Conservation (phyloP, 1,140 invertebrate species). For the Heliconius congener region DNA sequence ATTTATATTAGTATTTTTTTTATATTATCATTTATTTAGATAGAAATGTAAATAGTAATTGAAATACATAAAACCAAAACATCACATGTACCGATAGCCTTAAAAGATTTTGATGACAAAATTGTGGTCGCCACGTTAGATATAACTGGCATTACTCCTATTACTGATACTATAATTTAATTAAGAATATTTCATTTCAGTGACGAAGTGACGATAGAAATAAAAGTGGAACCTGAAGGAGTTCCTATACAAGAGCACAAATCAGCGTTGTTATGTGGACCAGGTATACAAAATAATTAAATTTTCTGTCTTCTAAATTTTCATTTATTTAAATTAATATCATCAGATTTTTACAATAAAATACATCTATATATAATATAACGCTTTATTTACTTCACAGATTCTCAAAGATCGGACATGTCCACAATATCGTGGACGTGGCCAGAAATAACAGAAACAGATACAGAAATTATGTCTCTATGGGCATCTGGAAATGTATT, state of each 20-base stretch:
- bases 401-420: not conserved
- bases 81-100: no score
- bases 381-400: not conserved
- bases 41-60: no score
- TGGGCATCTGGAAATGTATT: slow-evolving; percentile 84
- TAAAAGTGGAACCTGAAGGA: slow-evolving; percentile 84
- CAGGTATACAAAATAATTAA: slow-evolving; percentile 45
- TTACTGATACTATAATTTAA: not conserved
- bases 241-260: slow-evolving; percentile 82
- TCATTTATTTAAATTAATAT: no score
- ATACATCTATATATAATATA: no score
- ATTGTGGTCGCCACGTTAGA: no score
- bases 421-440: slow-evolving; percentile 75
- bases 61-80: no score
- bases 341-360: no score
- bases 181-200: slow-evolving; percentile 55
- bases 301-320: no score
- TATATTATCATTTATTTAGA: no score
- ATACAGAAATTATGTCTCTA: slow-evolving; percentile 83
- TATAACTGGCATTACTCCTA: no score
- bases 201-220: slow-evolving; percentile 83
- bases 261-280: slow-evolving; percentile 83
- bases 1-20: no score
- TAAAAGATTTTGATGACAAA: no score
- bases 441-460: slow-evolving; percentile 68